phyloP scores from a whole-genome alignment of 2,113 vertebrate species.

The Labrus mixtus region DNA sequence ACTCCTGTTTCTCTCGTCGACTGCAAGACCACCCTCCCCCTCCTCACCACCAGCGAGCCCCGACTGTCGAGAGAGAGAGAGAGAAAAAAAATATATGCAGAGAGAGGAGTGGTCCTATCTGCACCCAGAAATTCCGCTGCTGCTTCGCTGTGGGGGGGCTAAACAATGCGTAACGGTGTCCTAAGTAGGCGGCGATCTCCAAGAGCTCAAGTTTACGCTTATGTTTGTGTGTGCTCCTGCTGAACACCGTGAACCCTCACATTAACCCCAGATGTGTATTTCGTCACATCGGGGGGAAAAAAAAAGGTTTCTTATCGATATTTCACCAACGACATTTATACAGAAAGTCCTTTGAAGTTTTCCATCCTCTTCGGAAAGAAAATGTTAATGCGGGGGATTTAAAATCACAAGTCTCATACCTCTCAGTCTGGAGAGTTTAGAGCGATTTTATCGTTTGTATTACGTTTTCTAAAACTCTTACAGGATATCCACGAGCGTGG shows the following conservation, averaged over 20 bases:
- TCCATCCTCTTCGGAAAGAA: background rate
- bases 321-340: background rate
- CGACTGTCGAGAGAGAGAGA: conserved; percentile 62
- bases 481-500: background rate
- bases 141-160: conserved; percentile 57
- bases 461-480: background rate
- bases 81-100: conserved; percentile 24
- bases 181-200: conserved; percentile 62
- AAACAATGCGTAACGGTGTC: conserved; percentile 67
- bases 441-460: conserved; percentile 8
- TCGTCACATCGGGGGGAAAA: too few species aligned
- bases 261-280: background rate
- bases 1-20: conserved; percentile 81
- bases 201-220: conserved; percentile 39
- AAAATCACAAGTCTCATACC: background rate
- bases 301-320: too few species aligned
- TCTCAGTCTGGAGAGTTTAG: conserved; percentile 5
- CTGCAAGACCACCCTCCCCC: conserved; percentile 82
- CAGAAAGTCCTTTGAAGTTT: conserved; percentile 32
- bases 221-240: conserved; percentile 23
- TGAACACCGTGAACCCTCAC: background rate
- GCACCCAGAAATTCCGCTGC: conserved; percentile 77
- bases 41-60: conserved; percentile 63
- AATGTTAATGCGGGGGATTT: background rate
- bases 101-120: conserved; percentile 79